phyloP scores from a whole-genome alignment of 2,797 vertebrate genomes.

The Pseudomugil tenellus region DNA sequence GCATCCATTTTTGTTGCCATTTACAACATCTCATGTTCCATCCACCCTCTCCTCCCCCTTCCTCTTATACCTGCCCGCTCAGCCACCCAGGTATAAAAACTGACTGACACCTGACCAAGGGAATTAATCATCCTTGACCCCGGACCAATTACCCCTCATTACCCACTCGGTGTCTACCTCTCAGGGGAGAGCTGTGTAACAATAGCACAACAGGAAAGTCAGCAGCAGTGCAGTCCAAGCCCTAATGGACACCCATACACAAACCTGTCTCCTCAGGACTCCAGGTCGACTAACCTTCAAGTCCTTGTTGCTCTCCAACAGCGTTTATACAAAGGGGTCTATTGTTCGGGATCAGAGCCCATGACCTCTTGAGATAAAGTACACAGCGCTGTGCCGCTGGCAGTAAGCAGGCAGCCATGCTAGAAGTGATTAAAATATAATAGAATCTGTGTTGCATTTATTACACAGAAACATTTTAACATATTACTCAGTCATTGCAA shows the following conservation, averaged over 20 bases:
- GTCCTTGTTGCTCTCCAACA: constrained; percentile 68
- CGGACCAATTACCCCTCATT: constrained; percentile 84
- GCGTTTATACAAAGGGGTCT: constrained; percentile 68
- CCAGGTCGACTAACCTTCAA: constrained; percentile 68
- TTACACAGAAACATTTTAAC: background rate
- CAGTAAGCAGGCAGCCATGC: constrained; percentile 14
- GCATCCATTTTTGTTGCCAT: constrained; percentile 28
- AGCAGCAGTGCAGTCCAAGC: constrained; percentile 41
- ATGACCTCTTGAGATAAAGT: constrained; percentile 64
- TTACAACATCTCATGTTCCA: constrained; percentile 62
- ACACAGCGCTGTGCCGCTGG: constrained; percentile 35
- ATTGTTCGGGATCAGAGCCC: constrained; percentile 68
- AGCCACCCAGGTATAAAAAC: constrained; percentile 77
- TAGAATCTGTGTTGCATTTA: background rate
- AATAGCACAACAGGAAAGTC: constrained; percentile 76
- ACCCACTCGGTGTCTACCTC: constrained; percentile 69
- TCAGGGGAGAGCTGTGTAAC: constrained; percentile 69
- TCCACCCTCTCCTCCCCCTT: constrained; percentile 38
- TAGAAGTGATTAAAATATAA: constrained; percentile 30
- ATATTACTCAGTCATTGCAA: background rate
- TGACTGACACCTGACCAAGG: constrained; percentile 78
- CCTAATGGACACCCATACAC: constrained; percentile 72
- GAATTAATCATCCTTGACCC: constrained; percentile 87
- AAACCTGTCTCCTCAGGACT: constrained; percentile 61
- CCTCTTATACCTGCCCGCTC: constrained; percentile 40